phyloP scores from a whole-genome alignment of 2,113 vertebrate genomes.

The Asarcornis scutulata region DNA sequence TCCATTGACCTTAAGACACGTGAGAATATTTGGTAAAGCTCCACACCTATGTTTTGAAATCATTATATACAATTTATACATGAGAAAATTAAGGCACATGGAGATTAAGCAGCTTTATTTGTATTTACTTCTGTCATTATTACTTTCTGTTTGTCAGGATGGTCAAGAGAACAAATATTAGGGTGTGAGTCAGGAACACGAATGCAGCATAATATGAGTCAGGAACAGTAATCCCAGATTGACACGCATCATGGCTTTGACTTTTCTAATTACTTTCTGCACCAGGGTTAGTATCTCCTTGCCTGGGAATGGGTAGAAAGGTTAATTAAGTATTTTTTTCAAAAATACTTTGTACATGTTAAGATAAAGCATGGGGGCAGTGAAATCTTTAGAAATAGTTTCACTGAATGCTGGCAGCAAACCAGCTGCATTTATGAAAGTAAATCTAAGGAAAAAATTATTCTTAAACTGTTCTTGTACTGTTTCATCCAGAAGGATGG shows the following conservation, averaged over 20 bases:
- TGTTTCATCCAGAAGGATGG: not conserved
- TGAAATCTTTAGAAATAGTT: not conserved
- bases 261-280: not conserved
- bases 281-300: not conserved
- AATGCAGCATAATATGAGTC: not conserved
- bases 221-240: not conserved
- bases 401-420: not conserved
- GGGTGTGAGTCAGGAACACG: not conserved
- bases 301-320: not conserved
- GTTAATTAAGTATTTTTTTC: not conserved
- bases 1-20: not conserved
- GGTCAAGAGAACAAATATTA: not conserved
- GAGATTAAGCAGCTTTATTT: not conserved
- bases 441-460: not conserved
- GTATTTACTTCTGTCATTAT: not conserved
- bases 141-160: not conserved
- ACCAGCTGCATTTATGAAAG: not conserved
- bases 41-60: constrained; percentile 1
- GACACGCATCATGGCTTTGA: not conserved
- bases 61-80: not conserved
- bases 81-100: not conserved
- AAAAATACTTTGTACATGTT: not conserved
- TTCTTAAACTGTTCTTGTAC: not conserved
- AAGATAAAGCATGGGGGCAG: not conserved
- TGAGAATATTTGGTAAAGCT: not conserved